A percentile compares a stretch with the other conserved stretches of the same genome.
phyloP scores from a whole-genome alignment of 2,888 invertebrate species.

The Phasia obesa region DNA sequence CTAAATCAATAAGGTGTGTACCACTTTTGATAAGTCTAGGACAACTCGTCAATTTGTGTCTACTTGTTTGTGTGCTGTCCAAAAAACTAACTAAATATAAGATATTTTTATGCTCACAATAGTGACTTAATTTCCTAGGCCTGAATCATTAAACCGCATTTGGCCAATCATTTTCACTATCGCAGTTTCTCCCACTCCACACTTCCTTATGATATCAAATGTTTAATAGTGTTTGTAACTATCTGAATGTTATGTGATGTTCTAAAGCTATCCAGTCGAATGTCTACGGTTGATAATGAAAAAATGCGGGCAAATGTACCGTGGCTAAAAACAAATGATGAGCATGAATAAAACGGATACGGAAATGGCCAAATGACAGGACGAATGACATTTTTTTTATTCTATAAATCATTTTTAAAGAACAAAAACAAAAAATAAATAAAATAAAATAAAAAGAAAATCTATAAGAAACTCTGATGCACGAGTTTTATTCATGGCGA shows the following conservation, averaged over 20 bases:
- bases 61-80: too few relatives aligned
- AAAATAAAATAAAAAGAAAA: constrained; percentile 2
- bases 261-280: background rate
- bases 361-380: constrained; percentile 68
- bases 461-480: constrained; percentile 1
- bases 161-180: background rate
- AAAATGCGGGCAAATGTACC: constrained; percentile 56
- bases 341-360: constrained; percentile 59
- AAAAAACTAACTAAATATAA: too few relatives aligned
- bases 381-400: constrained; percentile 68
- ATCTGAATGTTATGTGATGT: background rate
- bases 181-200: background rate
- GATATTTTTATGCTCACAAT: too few relatives aligned
- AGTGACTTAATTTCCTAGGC: background rate
- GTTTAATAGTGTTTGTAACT: constrained; percentile 11
- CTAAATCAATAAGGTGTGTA: too few relatives aligned
- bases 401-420: constrained; percentile 52
- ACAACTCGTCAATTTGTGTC: too few relatives aligned
- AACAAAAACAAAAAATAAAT: background rate
- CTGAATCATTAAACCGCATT: background rate
- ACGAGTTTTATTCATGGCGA: constrained; percentile 15
- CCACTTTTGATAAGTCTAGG: too few relatives aligned
- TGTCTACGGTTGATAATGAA: constrained; percentile 34
- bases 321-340: constrained; percentile 64
- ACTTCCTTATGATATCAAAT: constrained; percentile 2